Conservation (phyloP, 2,888 invertebrate genomes). For the Micoletzkya japonica region DNA sequence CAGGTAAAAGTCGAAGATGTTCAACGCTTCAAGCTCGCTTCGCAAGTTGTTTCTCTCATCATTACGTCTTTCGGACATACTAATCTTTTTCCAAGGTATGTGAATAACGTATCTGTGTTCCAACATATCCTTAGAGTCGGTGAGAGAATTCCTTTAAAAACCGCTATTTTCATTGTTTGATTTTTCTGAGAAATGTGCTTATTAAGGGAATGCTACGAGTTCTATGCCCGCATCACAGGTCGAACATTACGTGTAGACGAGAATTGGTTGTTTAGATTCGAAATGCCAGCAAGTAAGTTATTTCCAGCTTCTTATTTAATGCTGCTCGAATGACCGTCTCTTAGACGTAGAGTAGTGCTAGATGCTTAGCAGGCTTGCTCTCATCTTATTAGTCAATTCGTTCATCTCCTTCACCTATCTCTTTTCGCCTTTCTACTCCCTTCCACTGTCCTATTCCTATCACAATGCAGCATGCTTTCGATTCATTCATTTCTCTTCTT, state of each 20-base stretch:
- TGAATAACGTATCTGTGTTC: neutral
- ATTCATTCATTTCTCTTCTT: neutral
- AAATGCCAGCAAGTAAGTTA: conserved; percentile 62
- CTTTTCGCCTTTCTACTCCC: too few species aligned
- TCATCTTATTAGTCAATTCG: too few species aligned
- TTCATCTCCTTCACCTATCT: too few species aligned
- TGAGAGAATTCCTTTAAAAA: neutral
- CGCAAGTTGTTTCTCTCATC: conserved; percentile 91
- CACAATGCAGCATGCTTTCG: neutral
- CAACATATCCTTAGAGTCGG: neutral
- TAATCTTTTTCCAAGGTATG: conserved; percentile 80
- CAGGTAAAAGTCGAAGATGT: conserved; percentile 94
- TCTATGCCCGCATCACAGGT: conserved; percentile 90
- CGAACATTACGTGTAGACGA: conserved; percentile 87
- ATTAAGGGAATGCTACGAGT: conserved; percentile 75
- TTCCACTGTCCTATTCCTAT: neutral
- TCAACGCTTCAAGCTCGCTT: conserved; percentile 85
- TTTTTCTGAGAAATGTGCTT: neutral
- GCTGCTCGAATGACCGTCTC: too few species aligned
- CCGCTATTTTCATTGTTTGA: neutral
- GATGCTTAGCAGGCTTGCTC: too few species aligned
- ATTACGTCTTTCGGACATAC: conserved; percentile 89
- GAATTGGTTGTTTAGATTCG: conserved; percentile 91
- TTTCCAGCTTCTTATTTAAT: neutral
- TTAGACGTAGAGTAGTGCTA: too few species aligned